Conservation (phyloP, 2,797 vertebrate species). For the Aphelocoma californica region DNA sequence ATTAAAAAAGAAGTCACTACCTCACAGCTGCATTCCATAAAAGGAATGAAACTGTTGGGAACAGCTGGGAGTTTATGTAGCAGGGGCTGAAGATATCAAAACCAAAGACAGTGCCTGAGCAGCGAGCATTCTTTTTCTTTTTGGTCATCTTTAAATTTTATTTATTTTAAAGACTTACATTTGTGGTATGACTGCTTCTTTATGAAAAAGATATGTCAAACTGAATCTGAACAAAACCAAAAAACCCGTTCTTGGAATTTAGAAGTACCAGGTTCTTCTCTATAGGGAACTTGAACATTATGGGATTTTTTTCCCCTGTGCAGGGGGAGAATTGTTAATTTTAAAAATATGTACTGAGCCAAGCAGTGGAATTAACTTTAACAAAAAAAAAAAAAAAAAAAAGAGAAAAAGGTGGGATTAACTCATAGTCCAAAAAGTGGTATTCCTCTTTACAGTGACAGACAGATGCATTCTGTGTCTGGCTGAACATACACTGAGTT, state of each 20-base stretch:
- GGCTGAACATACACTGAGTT: background rate
- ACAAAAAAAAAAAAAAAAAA: background rate
- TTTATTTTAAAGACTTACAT: background rate
- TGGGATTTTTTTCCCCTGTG: background rate
- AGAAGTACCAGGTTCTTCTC: background rate
- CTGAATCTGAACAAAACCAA: background rate
- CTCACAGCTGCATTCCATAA: slow-evolving; percentile 2
- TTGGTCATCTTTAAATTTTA: background rate
- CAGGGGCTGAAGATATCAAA: background rate
- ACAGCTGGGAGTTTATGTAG: background rate
- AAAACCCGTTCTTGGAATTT: background rate
- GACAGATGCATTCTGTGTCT: background rate
- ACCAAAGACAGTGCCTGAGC: background rate
- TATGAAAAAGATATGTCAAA: background rate
- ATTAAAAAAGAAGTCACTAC: background rate
- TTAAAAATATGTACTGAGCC: background rate
- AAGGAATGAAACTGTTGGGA: background rate
- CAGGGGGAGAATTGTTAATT: background rate
- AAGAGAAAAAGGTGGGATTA: background rate
- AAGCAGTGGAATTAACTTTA: background rate
- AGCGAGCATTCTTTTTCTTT: background rate
- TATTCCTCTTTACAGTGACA: background rate
- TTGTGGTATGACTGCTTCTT: background rate
- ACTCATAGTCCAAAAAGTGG: background rate
- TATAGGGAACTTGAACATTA: background rate